These are phyloP conservation scores for Drosophila nigritarsus DNA, from an alignment of 2,888 invertebrate genomes.

Conservation along the genomic window DNA sequence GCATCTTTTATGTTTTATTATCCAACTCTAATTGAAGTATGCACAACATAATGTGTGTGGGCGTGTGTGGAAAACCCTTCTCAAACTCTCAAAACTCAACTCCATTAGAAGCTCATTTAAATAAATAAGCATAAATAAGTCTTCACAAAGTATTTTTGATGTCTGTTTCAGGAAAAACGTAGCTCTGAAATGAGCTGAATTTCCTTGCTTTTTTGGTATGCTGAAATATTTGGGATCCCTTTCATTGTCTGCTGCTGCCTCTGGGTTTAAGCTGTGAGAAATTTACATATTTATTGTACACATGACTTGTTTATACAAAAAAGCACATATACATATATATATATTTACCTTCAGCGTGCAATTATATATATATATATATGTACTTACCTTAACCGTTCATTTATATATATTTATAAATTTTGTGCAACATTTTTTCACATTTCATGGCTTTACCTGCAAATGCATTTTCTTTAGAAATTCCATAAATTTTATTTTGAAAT, in stretches of 20 bases:
- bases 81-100: slow-evolving; percentile 7
- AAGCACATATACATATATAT: not conserved
- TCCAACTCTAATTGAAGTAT: slow-evolving; percentile 69
- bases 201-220: not conserved
- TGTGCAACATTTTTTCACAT: not conserved
- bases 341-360: too few relatives aligned
- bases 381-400: not conserved
- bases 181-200: not conserved
- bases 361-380: not conserved
- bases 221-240: not conserved
- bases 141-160: not conserved
- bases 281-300: not conserved
- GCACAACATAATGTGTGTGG: slow-evolving; percentile 25
- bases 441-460: not conserved
- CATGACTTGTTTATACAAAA: not conserved
- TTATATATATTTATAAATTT: not conserved
- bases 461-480: slow-evolving; percentile 5
- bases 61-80: slow-evolving; percentile 17
- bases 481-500: slow-evolving; percentile 23
- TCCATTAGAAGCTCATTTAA: slow-evolving; percentile 44
- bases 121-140: slow-evolving; percentile 46
- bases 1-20: slow-evolving; percentile 72
- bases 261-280: not conserved
- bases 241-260: not conserved
- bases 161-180: slow-evolving; percentile 6